Evolutionary conservation across 2,797 vertebrate genomes (phyloP).

Genomic region (Chaunax sp.): DNA sequence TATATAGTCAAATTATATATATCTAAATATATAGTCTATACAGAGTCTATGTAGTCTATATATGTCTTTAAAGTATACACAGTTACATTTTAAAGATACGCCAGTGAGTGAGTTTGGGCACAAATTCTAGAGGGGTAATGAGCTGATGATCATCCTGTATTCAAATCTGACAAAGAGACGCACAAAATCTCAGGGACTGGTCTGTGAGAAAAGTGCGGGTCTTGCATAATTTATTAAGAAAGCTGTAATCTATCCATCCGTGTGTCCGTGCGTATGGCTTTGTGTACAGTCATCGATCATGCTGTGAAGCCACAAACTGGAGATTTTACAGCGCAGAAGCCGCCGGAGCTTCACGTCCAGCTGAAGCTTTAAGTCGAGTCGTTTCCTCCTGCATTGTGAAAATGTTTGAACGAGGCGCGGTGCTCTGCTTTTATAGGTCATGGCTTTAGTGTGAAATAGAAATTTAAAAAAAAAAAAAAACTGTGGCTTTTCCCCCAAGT

Average conservation of each 20-base stretch:
- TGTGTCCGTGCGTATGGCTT: constrained; percentile 61
- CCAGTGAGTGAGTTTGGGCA: background rate
- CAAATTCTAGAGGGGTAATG: constrained; percentile 3
- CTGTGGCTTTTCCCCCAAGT: constrained; percentile 45
- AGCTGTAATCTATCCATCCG: constrained; percentile 71
- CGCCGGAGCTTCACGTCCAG: constrained; percentile 29
- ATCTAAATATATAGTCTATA: too few relatives aligned
- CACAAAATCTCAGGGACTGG: constrained; percentile 48
- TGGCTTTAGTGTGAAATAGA: background rate
- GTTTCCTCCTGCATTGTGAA: constrained; percentile 2
- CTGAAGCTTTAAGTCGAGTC: constrained; percentile 13
- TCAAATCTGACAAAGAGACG: too few relatives aligned
- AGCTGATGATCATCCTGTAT: constrained; percentile 20
- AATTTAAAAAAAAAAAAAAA: background rate
- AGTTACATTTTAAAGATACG: background rate
- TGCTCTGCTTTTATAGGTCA: constrained; percentile 23
- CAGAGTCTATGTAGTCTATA: too few relatives aligned
- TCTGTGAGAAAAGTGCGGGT: constrained; percentile 70
- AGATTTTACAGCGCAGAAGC: constrained; percentile 45
- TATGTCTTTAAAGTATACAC: too few relatives aligned
- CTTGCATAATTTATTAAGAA: constrained; percentile 77
- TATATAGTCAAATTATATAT: background rate
- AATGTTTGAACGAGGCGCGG: constrained; percentile 47
- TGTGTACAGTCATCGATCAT: constrained; percentile 72
- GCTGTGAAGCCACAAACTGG: constrained; percentile 51